Percentiles rank a stretch among this genome's conserved stretches.
Conservation (phyloP, 2,113 vertebrate species). For the Mustelus asterias region DNA sequence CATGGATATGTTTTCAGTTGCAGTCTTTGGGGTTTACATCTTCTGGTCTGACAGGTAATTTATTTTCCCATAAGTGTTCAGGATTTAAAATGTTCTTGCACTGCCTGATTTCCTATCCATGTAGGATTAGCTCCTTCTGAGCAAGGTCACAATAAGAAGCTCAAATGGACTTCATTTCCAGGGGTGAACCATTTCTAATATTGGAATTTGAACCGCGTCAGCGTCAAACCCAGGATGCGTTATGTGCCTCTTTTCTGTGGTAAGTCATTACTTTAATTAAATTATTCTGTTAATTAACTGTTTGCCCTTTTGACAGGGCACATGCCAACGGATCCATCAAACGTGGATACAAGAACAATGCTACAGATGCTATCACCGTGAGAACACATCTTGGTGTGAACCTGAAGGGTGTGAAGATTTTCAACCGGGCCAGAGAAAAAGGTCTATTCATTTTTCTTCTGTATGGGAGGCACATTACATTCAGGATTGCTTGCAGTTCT, state of each 20-base stretch:
- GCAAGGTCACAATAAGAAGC: constrained; percentile 54
- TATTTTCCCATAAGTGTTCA: constrained; percentile 78
- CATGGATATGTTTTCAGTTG: constrained; percentile 95
- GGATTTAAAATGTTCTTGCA: constrained; percentile 58
- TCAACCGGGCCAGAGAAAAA: constrained; percentile 93
- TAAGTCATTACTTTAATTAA: constrained; percentile 56
- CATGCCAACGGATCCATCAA: constrained; percentile 94
- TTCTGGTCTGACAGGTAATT: constrained; percentile 99
- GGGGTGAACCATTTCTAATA: constrained; percentile 48
- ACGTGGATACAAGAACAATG: constrained; percentile 83
- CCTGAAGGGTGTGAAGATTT: constrained; percentile 93
- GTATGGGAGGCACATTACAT: constrained; percentile 40
- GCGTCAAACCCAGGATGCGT: constrained; percentile 46
- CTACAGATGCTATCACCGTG: constrained; percentile 78
- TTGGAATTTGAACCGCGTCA: constrained; percentile 48
- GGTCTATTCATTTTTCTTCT: constrained; percentile 56
- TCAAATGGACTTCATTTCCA: constrained; percentile 46
- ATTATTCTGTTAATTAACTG: constrained; percentile 54
- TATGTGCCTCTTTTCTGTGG: constrained; percentile 48
- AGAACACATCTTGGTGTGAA: constrained; percentile 92
- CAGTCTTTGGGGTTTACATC: constrained; percentile 97
- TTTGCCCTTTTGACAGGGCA: constrained; percentile 71
- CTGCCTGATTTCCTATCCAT: constrained; percentile 61
- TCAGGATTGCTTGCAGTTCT: constrained; percentile 42
- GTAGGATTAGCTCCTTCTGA: constrained; percentile 60